phyloP scores from a whole-genome alignment of 1,140 invertebrate species.

The Gonatopus flavifemur region DNA sequence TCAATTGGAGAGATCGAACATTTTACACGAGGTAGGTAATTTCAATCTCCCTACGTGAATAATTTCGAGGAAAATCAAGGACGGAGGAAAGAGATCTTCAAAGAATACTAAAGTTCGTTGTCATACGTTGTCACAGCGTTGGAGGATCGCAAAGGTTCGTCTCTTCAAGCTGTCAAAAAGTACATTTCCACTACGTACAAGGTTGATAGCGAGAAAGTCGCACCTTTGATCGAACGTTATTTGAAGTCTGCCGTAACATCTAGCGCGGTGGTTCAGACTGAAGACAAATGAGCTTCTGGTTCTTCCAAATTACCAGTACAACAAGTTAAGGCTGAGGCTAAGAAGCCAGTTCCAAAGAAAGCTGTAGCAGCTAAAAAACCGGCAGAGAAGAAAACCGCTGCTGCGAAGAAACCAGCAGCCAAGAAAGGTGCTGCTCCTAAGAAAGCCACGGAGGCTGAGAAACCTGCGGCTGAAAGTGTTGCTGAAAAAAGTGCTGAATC shows the following conservation, averaged over 20 bases:
- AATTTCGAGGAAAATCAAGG: too few species aligned
- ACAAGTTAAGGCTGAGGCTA: not conserved
- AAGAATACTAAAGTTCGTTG: too few species aligned
- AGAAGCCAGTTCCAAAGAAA: conserved; percentile 6
- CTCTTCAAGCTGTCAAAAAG: conserved; percentile 36
- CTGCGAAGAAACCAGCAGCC: conserved; percentile 10
- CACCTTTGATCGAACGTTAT: conserved; percentile 28
- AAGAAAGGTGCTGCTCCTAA: conserved; percentile 13
- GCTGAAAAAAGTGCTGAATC: not conserved
- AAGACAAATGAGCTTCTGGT: conserved; percentile 29
- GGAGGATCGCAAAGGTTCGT: conserved; percentile 29
- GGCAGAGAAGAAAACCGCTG: conserved; percentile 5
- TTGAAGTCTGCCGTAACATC: conserved; percentile 18
- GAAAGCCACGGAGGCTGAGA: conserved; percentile 7
- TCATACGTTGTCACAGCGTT: conserved; percentile 26
- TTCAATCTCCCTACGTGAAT: too few species aligned
- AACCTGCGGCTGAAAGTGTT: not conserved
- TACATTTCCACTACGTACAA: conserved; percentile 26
- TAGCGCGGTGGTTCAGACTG: conserved; percentile 26
- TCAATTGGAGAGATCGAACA: too few species aligned
- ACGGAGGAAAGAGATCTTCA: too few species aligned
- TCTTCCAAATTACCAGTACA: conserved; percentile 29
- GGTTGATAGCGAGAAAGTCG: conserved; percentile 24
- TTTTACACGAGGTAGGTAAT: too few species aligned
- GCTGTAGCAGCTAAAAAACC: conserved; percentile 7